Conservation (phyloP, 2,113 vertebrate genomes). For the Lates calcarifer region DNA sequence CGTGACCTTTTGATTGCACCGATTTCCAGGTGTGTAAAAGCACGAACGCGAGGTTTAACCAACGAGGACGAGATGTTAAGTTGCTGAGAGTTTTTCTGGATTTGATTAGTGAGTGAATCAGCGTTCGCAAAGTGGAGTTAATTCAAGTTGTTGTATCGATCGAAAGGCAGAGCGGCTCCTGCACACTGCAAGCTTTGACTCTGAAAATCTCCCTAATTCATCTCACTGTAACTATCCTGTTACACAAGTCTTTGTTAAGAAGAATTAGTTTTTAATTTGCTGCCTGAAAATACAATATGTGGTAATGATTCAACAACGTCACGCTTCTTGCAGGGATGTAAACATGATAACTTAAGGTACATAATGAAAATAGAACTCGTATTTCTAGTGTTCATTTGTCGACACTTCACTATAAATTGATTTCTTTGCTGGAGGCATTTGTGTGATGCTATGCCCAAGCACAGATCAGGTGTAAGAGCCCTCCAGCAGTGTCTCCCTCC, state of each 20-base stretch:
- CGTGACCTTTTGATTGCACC: not conserved
- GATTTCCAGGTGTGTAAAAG: not conserved
- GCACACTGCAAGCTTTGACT: not conserved
- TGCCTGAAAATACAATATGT: not conserved
- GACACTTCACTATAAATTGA: not conserved
- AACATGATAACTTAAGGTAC: no score
- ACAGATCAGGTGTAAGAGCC: constrained; percentile 1
- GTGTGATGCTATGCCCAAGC: not conserved
- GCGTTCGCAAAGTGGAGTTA: constrained; percentile 23
- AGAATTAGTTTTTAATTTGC: no score
- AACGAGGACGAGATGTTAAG: not conserved
- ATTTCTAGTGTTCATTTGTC: not conserved
- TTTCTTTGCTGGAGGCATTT: not conserved
- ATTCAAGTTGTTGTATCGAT: constrained; percentile 28
- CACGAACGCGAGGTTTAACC: not conserved
- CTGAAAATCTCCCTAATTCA: not conserved
- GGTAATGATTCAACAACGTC: not conserved
- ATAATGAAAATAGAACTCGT: not conserved
- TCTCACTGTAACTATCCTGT: not conserved
- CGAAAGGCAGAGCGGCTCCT: not conserved
- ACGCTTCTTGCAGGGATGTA: no score
- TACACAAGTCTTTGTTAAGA: no score
- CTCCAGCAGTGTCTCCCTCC: constrained; percentile 8
- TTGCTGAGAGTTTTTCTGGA: not conserved
- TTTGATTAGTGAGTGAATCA: constrained; percentile 26